Percentiles rank a stretch among this genome's conserved stretches.
Conservation (phyloP, 2,797 vertebrate species). For the Crenichthys baileyi region DNA sequence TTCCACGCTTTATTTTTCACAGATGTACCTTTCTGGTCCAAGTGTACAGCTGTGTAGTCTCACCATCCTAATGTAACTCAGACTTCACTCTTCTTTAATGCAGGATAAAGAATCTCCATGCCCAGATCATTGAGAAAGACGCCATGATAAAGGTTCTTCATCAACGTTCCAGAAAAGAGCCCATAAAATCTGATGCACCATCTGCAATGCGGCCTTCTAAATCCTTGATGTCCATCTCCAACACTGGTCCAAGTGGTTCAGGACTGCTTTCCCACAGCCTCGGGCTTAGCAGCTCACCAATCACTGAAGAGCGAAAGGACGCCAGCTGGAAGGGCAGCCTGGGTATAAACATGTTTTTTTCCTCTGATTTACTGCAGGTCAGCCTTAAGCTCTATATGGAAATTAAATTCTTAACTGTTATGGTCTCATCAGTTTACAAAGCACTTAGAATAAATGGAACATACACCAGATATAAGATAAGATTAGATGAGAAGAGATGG, state of each 20-base stretch:
- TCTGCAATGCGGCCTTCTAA: constrained; percentile 97
- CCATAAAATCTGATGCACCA: constrained; percentile 87
- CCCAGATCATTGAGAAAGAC: constrained; percentile 99
- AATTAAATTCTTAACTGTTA: neutral
- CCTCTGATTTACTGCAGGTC: neutral
- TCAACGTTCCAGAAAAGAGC: constrained; percentile 95
- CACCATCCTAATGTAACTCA: neutral
- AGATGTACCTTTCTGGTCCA: neutral
- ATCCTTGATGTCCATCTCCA: constrained; percentile 97
- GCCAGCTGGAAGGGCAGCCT: constrained; percentile 97
- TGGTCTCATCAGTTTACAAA: neutral
- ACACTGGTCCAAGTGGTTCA: constrained; percentile 84
- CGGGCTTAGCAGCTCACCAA: constrained; percentile 90
- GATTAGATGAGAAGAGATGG: neutral
- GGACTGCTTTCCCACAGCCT: constrained; percentile 90
- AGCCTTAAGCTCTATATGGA: neutral
- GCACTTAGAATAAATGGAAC: neutral
- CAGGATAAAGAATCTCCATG: constrained; percentile 97
- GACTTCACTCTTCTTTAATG: neutral
- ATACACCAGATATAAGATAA: neutral
- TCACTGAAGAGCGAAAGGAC: constrained; percentile 93
- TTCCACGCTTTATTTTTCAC: neutral
- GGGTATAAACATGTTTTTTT: constrained; percentile 77
- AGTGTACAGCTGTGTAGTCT: neutral
- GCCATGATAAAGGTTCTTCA: constrained; percentile 99